Evolutionary conservation across 2,888 invertebrate species (phyloP).

Genomic region (Leistus spinibarbis): DNA sequence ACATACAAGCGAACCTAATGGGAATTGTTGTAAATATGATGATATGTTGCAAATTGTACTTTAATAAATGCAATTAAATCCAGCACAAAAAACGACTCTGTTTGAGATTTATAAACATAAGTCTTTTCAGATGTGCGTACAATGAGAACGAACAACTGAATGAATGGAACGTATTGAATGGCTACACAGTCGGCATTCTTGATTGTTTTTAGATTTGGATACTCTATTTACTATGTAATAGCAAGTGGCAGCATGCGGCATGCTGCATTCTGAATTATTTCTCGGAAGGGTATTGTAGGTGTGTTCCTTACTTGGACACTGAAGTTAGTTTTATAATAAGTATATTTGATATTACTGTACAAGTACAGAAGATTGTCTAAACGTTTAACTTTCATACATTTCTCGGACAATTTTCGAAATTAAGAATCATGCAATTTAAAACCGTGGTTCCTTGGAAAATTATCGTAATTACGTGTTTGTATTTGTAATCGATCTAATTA

Average conservation of each 20-base stretch:
- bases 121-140: not conserved
- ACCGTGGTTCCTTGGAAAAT: no score
- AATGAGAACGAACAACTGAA: not conserved
- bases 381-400: no score
- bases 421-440: no score
- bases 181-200: not conserved
- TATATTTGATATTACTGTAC: no score
- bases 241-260: not conserved
- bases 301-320: no score
- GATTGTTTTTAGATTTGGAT: not conserved
- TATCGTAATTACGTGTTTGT: no score
- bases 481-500: no score
- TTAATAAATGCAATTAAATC: conserved; percentile 29
- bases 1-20: conserved; percentile 3
- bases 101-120: conserved; percentile 10
- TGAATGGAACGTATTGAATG: conserved; percentile 18
- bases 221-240: not conserved
- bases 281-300: no score
- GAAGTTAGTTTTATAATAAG: no score
- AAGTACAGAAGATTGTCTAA: no score
- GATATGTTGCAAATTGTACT: conserved; percentile 28
- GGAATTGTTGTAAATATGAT: conserved; percentile 19
- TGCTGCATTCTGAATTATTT: not conserved
- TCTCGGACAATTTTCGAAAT: no score
- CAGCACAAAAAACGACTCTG: conserved; percentile 4